A percentile compares a stretch with the other conserved stretches of the same genome.
phyloP scores from a whole-genome alignment of 2,797 vertebrate species.

The Rhadinocentrus ornatus region DNA sequence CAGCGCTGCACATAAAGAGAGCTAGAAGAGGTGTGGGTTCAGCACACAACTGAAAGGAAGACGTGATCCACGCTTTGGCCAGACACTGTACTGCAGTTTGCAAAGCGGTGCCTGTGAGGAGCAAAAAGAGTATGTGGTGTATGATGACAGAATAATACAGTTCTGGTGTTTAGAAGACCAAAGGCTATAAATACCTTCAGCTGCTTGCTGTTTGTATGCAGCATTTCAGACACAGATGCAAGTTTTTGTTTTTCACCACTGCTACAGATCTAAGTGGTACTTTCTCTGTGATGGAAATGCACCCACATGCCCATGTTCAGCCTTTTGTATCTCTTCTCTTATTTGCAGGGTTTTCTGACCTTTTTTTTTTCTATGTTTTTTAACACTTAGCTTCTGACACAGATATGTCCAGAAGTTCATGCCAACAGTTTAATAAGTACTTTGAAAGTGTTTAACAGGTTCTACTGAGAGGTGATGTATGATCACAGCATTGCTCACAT shows the following conservation, averaged over 20 bases:
- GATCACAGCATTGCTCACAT: slow-evolving; percentile 43
- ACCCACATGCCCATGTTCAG: no score
- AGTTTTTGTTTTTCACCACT: slow-evolving; percentile 47
- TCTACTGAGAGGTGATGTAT: slow-evolving; percentile 26
- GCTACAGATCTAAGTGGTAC: slow-evolving; percentile 44
- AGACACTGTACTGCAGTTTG: slow-evolving; percentile 50
- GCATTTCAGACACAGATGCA: slow-evolving; percentile 40
- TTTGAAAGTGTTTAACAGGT: slow-evolving; percentile 50
- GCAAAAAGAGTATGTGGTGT: slow-evolving; percentile 5
- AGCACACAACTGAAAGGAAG: slow-evolving; percentile 49
- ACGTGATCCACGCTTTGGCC: slow-evolving; percentile 54
- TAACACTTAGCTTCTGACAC: neutral
- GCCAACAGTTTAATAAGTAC: slow-evolving; percentile 45
- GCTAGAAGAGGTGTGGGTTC: slow-evolving; percentile 45
- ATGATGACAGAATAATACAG: slow-evolving; percentile 5
- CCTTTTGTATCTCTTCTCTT: neutral
- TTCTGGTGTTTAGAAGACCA: slow-evolving; percentile 6
- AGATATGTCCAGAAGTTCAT: neutral
- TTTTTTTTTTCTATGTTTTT: neutral
- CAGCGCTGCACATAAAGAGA: slow-evolving; percentile 56
- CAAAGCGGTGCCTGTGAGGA: slow-evolving; percentile 13
- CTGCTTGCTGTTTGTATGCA: neutral
- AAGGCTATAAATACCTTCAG: neutral
- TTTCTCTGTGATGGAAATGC: slow-evolving; percentile 19
- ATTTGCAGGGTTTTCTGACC: neutral